Percentiles rank a stretch among this genome's conserved stretches.
Evolutionary conservation across 2,888 invertebrate genomes (phyloP).

Genomic region (Lasius platythorax): DNA sequence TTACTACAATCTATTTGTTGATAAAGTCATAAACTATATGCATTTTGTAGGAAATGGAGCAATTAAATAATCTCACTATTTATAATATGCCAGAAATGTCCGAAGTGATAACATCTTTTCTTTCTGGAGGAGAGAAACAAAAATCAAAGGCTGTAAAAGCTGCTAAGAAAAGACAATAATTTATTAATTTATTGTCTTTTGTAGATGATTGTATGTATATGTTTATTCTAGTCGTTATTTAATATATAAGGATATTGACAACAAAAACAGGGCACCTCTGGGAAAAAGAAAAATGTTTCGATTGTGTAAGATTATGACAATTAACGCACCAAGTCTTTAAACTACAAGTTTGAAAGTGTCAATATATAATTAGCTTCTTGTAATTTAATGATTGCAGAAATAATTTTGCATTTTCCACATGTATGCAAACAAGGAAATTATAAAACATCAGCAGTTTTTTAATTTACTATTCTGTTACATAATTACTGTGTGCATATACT

Average conservation of each 20-base stretch:
- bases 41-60: constrained; percentile 92
- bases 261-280: neutral
- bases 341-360: constrained; percentile 4
- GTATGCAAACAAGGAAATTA: neutral
- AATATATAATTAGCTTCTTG: neutral
- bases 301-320: neutral
- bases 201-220: constrained; percentile 55
- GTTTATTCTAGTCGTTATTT: constrained; percentile 66
- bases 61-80: constrained; percentile 93
- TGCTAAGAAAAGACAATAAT: constrained; percentile 85
- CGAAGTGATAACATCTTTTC: constrained; percentile 95
- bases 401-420: constrained; percentile 1
- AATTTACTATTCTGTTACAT: neutral
- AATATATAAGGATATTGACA: constrained; percentile 9
- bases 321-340: constrained; percentile 10
- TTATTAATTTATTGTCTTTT: constrained; percentile 20
- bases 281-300: neutral
- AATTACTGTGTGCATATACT: neutral
- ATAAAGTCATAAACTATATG: constrained; percentile 33
- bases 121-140: constrained; percentile 90
- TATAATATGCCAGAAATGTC: constrained; percentile 98
- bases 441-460: neutral
- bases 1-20: constrained; percentile 40
- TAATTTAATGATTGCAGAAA: neutral
- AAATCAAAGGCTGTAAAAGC: constrained; percentile 86